Base-by-base conservation (phyloP, 1,140 invertebrate species). In the Zaprionus davidi region DNA sequence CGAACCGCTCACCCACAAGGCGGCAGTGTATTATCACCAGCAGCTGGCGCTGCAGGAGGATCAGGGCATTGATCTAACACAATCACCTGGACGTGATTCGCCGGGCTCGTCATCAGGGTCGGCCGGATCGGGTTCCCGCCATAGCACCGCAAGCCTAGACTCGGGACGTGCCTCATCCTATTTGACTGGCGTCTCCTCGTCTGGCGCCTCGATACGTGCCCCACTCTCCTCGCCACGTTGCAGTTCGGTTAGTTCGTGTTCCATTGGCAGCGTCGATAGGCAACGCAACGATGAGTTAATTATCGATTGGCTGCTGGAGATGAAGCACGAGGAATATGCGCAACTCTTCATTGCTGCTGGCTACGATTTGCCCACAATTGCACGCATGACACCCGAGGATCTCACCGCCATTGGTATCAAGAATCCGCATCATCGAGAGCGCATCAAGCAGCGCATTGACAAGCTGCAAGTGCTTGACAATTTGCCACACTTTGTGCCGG, bases 351-450 rank as follows among this genome's bases (percentile, higher is more conserved):
- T 98, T 56, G 95, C 97, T 22, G 98, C 99, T 46, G 99, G 99
- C 38, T 99, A 99, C 93, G 99, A 99, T 94, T 96, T 99, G 94
- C 96, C 98, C 22, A 99, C 99, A 1, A 98, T 99, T 83, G 97
- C 98, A 26, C 94, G 98, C 71, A 99, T 99, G 98, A 99, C 99
- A 20, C 99, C 99, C 0, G 98, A 99, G 94, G 98, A 97, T 93
- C 94, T 96, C 79, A 97, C 96, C 7, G 96, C 96, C 49, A 96
- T 97, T 83, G 96, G 96, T 82, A 99, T 99, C 80, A 99, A 98
- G 87, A 99, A 99, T 93, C 99, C 99, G 36, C 97, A 98, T 93
- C 98, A 99, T 93, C 95, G 99, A 71, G 99, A 99, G 91, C 95
- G 97, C 81, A 95, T 99, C 77, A 99, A 99, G 94, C 96, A 97